These are phyloP conservation scores for Eurypyga helias DNA, from an alignment of 2,113 vertebrate genomes.

Conservation along the genomic window DNA sequence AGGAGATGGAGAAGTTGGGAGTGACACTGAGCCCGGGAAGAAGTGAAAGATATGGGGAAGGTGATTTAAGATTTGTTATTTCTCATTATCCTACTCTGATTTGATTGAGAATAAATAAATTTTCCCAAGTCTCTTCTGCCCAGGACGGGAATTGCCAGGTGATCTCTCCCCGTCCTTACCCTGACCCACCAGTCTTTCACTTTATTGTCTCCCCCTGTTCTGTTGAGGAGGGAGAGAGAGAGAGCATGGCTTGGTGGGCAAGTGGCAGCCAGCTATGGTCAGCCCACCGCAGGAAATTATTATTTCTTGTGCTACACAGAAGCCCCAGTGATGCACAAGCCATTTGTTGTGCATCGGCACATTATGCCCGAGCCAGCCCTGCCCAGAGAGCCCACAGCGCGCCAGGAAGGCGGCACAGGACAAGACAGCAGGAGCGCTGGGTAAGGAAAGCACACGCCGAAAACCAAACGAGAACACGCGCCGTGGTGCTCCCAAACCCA, in stretches of 20 bases:
- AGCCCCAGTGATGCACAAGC: not conserved
- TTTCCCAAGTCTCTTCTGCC: not conserved
- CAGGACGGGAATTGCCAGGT: not conserved
- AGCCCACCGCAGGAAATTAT: not conserved
- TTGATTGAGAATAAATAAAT: not conserved
- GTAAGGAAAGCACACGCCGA: not conserved
- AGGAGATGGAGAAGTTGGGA: not conserved
- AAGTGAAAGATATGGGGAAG: not conserved
- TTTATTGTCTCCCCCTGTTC: not conserved
- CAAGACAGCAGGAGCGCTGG: not conserved
- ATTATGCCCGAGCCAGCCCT: not conserved
- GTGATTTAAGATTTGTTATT: not conserved
- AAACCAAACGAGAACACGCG: not conserved
- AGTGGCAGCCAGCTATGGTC: not conserved
- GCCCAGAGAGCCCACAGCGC: not conserved
- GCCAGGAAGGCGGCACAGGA: not conserved
- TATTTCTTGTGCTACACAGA: not conserved
- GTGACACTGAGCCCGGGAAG: not conserved
- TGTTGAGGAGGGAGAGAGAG: not conserved
- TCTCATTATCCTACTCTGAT: not conserved
- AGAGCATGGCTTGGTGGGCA: not conserved
- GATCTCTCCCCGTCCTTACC: not conserved
- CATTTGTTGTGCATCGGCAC: not conserved
- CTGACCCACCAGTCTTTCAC: fast-evolving
- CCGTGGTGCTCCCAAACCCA: not conserved